Conservation (phyloP, 2,888 invertebrate genomes). For the Conistra vaccinii region DNA sequence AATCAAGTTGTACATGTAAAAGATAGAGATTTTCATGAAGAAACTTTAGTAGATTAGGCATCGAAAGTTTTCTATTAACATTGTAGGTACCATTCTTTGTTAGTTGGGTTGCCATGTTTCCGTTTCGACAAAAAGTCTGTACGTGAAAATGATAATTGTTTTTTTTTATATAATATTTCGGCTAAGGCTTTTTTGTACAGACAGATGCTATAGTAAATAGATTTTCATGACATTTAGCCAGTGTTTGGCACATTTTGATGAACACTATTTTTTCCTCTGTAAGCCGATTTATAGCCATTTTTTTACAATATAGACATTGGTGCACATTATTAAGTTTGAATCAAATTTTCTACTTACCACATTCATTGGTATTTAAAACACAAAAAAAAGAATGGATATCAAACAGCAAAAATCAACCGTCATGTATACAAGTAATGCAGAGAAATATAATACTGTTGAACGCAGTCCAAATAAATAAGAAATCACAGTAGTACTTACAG, state of each 20-base stretch:
- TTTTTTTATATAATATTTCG: slow-evolving; percentile 12
- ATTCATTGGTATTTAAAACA: slow-evolving; percentile 25
- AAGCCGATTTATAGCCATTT: slow-evolving; percentile 60
- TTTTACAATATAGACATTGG: slow-evolving; percentile 46
- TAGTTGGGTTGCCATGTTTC: slow-evolving; percentile 35
- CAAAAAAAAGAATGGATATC: background rate
- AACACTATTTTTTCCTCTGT: slow-evolving; percentile 76
- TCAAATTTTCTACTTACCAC: slow-evolving; percentile 20
- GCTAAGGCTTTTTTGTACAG: slow-evolving; percentile 53
- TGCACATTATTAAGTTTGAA: slow-evolving; percentile 28
- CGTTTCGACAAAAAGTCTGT: slow-evolving; percentile 26
- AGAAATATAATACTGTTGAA: slow-evolving; percentile 47
- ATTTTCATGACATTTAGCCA: slow-evolving; percentile 74
- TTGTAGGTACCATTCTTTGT: slow-evolving; percentile 28
- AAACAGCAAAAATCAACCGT: background rate
- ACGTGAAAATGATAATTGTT: slow-evolving; percentile 27
- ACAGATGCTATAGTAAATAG: slow-evolving; percentile 59
- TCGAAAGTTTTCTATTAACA: slow-evolving; percentile 34
- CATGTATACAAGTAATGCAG: background rate
- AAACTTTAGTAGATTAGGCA: slow-evolving; percentile 44
- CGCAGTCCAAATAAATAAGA: slow-evolving; percentile 48
- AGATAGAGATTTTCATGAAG: slow-evolving; percentile 33
- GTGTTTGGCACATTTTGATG: slow-evolving; percentile 84
- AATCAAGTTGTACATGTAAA: slow-evolving; percentile 41
- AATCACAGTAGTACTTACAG: slow-evolving; percentile 56